Percentiles rank a stretch among this genome's conserved stretches.
Evolutionary conservation across 2,797 vertebrate genomes (phyloP).

Genomic region (Mycteria americana): DNA sequence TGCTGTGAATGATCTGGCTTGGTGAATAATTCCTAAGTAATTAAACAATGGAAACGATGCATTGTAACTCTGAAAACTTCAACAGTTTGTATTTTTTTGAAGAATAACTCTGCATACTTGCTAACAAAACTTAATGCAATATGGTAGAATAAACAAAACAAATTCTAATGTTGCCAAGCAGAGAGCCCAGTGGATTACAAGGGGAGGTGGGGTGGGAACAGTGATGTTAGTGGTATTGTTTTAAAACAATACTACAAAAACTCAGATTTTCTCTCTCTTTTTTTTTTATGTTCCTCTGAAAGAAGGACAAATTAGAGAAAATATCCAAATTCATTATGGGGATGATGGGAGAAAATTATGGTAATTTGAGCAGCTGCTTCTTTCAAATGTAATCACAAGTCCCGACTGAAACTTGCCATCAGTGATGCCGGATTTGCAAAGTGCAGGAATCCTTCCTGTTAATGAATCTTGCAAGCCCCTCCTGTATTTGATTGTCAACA

Average conservation of each 20-base stretch:
- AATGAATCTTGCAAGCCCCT: neutral
- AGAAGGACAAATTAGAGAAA: neutral
- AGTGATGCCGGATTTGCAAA: neutral
- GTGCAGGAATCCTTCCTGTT: neutral
- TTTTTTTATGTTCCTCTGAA: neutral
- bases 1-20: neutral
- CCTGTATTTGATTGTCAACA: neutral
- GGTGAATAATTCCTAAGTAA: neutral
- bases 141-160: neutral
- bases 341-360: neutral
- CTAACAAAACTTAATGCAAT: neutral
- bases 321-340: neutral
- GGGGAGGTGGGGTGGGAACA: conserved; percentile 14
- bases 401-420: neutral
- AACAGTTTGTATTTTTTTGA: neutral
- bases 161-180: neutral
- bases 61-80: neutral
- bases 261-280: neutral
- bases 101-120: neutral
- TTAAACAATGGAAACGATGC: neutral
- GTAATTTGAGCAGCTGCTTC: neutral
- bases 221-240: conserved; percentile 7
- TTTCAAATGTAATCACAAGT: neutral
- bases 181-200: neutral
- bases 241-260: neutral